Evolutionary conservation across 1,140 invertebrate genomes (phyloP).

Genomic region (Zaprionus ornatus): DNA sequence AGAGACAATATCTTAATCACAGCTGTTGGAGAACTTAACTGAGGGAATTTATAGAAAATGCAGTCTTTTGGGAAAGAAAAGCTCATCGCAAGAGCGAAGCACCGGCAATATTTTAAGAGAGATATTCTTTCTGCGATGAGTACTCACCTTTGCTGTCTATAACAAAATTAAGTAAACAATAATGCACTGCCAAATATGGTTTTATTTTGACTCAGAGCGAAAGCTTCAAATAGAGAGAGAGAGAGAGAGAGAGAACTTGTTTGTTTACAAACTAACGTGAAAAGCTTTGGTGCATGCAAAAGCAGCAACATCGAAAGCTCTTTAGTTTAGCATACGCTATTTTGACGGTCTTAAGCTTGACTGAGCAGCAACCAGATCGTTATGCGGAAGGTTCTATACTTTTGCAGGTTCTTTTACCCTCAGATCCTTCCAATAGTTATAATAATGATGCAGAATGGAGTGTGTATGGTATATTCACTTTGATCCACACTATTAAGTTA

Average conservation of each 20-base stretch:
- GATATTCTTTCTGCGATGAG: neutral
- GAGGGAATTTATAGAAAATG: neutral
- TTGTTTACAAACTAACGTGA: neutral
- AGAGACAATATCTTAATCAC: neutral
- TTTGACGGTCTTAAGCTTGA: no score
- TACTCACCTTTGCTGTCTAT: neutral
- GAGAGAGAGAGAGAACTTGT: neutral
- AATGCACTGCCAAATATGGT: conserved; percentile 10
- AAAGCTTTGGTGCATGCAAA: neutral
- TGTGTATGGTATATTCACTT: no score
- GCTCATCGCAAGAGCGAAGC: neutral
- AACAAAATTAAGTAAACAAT: neutral
- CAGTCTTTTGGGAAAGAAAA: neutral
- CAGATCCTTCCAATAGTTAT: no score
- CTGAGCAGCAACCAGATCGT: no score
- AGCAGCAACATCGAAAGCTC: no score
- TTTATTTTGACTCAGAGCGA: neutral
- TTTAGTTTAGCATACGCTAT: no score
- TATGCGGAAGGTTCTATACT: no score
- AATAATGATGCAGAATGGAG: no score
- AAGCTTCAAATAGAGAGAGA: neutral
- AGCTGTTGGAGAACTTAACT: neutral
- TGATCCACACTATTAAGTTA: no score
- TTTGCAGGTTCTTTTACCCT: no score
- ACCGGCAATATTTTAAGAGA: neutral